Base-by-base conservation (phyloP, 2,888 invertebrate genomes). In the Caenorhabditis doughertyi region DNA sequence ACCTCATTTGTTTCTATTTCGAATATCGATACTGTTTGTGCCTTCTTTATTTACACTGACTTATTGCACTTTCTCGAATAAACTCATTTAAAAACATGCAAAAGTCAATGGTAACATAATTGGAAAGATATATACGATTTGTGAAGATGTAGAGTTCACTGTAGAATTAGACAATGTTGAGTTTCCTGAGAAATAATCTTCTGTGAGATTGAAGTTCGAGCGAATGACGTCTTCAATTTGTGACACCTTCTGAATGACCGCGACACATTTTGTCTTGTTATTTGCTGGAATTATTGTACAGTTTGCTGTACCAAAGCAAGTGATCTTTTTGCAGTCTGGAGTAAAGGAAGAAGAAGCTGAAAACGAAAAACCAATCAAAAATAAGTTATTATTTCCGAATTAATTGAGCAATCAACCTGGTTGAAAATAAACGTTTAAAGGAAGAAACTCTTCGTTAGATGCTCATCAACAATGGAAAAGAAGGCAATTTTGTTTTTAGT, bases 241-340 rank as follows among this genome's bases (percentile, higher is more conserved):
- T 0, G 47, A 11, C 2, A 25, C 11, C 3, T 56, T 67, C 21
- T 56, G 49, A 47, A 47, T 8, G 16, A 58, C 18, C 0, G 49
- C 21, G 1, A 74, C 55, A 39, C 74, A 74, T 27, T 67, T 74
- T n/a, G 65, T 49, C 0, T 11, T 13, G 49, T 67, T 67, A 0
- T 4, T 47, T 2, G 11, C n/a, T n/a, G 56, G 21, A 23, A 58
- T 11, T 7, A 58, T 21, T 35, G 32, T 53, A 47, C 74, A 74
- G 18, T 74, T 58, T 25, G 74, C 56, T 5, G 74, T 35, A 9
- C 74, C 65, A 35, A 74, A 74, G 47, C 74, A 67, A 16, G 44
- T 67, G 42, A 67, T 35, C 16, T 56, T 65, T 16, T 35, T 39
- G 49, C 74, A 74, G n/a, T 67, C 65, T 0, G 23, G 7, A 18